These are phyloP conservation scores for Rhamnusium bicolor DNA, from an alignment of 2,888 invertebrate species.

Conservation along the genomic window DNA sequence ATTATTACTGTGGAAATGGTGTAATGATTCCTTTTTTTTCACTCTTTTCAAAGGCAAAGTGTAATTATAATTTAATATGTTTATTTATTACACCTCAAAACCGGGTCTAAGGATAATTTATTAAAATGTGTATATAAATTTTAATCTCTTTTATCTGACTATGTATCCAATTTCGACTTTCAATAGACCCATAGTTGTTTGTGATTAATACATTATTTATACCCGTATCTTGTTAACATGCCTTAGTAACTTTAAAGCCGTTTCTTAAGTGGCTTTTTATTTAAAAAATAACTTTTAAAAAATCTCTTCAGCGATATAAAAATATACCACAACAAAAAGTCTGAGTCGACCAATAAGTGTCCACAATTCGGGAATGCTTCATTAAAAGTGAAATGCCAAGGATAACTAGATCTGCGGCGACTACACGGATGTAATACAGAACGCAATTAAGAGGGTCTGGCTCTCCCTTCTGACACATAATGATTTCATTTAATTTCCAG, in stretches of 20 bases:
- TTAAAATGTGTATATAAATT: neutral
- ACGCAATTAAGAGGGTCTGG: constrained; percentile 23
- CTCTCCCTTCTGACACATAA: constrained; percentile 12
- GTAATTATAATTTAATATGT: neutral
- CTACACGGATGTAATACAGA: constrained; percentile 47
- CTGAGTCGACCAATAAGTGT: constrained; percentile 20
- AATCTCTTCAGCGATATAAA: neutral
- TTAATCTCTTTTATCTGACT: neutral
- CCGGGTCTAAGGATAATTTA: neutral
- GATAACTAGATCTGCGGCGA: constrained; percentile 58
- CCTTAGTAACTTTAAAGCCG: neutral
- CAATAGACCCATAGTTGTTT: neutral
- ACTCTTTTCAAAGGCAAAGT: no score
- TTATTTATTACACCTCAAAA: neutral
- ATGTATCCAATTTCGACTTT: neutral
- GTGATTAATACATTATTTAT: neutral
- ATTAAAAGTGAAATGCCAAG: constrained; percentile 66
- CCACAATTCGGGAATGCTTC: constrained; percentile 44
- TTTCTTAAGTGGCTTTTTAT: neutral
- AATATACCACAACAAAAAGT: neutral
- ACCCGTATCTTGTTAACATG: neutral
- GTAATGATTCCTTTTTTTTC: no score
- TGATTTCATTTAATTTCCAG: neutral
- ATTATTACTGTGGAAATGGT: no score
- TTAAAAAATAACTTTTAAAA: neutral